These are phyloP conservation scores for Psilopogon haemacephalus DNA, from an alignment of 2,113 vertebrate species.

Conservation along the genomic window DNA sequence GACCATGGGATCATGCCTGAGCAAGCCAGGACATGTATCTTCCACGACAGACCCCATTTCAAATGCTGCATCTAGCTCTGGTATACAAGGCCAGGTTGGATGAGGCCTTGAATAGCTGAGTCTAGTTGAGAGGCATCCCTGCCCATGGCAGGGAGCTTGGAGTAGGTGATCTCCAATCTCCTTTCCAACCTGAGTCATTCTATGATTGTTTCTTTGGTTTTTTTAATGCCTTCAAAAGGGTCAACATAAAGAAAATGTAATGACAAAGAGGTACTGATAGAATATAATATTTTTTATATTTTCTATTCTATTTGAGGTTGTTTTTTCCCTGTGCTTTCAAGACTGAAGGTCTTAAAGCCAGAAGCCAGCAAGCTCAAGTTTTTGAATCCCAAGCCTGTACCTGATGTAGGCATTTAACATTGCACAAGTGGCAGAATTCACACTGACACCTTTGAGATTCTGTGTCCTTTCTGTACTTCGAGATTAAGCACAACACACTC, in stretches of 20 bases:
- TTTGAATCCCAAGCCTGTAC: neutral
- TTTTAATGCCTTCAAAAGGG: neutral
- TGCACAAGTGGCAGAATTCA: neutral
- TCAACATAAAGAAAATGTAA: neutral
- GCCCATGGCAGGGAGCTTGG: no score
- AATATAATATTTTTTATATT: neutral
- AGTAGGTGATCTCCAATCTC: no score
- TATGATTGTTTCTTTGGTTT: neutral
- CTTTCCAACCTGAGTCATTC: no score
- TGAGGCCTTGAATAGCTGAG: no score
- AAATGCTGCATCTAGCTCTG: no score
- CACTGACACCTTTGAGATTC: neutral
- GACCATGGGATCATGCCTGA: no score
- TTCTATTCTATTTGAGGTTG: neutral
- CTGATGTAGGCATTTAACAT: neutral
- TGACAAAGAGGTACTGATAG: neutral
- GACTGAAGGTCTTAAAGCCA: neutral
- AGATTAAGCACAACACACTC: neutral
- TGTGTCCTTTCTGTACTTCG: neutral
- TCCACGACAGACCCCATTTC: no score
- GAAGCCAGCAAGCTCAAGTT: neutral
- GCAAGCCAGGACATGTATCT: no score
- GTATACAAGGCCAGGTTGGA: no score
- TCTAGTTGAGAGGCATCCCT: no score
- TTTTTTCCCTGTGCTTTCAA: neutral